Evolutionary conservation across 2,888 invertebrate genomes (phyloP).

Genomic region (Piscicola geometra): DNA sequence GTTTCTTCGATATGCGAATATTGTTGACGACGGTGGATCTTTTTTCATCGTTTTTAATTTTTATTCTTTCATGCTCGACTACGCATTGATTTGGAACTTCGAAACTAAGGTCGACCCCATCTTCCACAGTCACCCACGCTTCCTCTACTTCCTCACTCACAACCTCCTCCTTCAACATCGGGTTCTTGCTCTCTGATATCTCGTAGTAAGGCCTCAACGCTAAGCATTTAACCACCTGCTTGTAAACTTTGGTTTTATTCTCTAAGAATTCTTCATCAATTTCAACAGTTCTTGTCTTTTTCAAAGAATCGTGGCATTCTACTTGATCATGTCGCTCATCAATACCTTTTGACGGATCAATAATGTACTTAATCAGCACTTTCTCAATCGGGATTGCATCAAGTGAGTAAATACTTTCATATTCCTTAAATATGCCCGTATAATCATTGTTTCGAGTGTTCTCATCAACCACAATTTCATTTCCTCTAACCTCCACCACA

Average conservation of each 20-base stretch:
- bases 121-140: neutral
- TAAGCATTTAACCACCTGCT: neutral
- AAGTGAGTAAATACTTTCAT: neutral
- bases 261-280: neutral
- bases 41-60: neutral
- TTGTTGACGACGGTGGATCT: neutral
- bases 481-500: constrained; percentile 11
- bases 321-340: neutral
- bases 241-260: neutral
- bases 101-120: neutral
- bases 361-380: neutral
- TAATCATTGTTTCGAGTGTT: neutral
- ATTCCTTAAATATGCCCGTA: constrained; percentile 2
- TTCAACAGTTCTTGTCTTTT: neutral
- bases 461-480: neutral
- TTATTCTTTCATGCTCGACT: neutral
- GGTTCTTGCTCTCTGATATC: constrained; percentile 14
- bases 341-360: neutral
- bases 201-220: constrained; percentile 15
- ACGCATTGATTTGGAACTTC: neutral
- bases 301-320: neutral
- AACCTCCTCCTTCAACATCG: constrained; percentile 26
- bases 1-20: neutral
- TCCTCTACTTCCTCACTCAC: constrained; percentile 19
- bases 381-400: constrained; percentile 15